These are phyloP conservation scores for Seriola rivoliana DNA, from an alignment of 2,113 vertebrate species.

Conservation along the genomic window DNA sequence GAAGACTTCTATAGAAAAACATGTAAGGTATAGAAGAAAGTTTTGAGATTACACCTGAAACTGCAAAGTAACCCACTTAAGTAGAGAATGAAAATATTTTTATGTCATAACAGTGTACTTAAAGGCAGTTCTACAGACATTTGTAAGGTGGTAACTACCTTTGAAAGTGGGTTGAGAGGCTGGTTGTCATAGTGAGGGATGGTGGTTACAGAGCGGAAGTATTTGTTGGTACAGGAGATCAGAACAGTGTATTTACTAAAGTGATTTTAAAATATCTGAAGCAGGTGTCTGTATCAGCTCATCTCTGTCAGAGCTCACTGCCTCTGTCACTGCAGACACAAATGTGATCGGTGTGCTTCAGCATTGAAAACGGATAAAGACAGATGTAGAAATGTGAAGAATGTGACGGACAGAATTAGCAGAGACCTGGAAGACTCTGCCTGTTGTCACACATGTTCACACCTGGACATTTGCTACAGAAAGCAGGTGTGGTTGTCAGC, in stretches of 20 bases:
- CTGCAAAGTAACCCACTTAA: neutral
- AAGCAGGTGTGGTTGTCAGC: conserved; percentile 3
- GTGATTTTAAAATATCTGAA: neutral
- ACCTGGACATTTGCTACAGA: conserved; percentile 7
- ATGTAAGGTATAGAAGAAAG: neutral
- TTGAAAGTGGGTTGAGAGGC: neutral
- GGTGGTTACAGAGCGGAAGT: neutral
- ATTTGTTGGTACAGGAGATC: neutral
- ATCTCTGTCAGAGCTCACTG: neutral
- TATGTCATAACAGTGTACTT: neutral
- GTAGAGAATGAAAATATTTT: neutral
- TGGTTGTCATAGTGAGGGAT: neutral
- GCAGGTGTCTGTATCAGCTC: neutral
- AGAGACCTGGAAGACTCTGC: neutral
- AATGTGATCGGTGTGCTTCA: neutral
- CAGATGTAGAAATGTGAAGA: neutral
- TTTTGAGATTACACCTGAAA: neutral
- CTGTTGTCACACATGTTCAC: neutral
- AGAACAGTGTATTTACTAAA: neutral
- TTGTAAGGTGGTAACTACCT: too few relatives aligned
- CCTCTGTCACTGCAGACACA: neutral
- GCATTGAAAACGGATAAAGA: neutral
- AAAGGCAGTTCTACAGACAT: neutral
- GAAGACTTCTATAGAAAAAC: neutral
- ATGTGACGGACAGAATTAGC: neutral